phyloP scores from a whole-genome alignment of 2,797 vertebrate species.

The Diglossa cyanea region DNA sequence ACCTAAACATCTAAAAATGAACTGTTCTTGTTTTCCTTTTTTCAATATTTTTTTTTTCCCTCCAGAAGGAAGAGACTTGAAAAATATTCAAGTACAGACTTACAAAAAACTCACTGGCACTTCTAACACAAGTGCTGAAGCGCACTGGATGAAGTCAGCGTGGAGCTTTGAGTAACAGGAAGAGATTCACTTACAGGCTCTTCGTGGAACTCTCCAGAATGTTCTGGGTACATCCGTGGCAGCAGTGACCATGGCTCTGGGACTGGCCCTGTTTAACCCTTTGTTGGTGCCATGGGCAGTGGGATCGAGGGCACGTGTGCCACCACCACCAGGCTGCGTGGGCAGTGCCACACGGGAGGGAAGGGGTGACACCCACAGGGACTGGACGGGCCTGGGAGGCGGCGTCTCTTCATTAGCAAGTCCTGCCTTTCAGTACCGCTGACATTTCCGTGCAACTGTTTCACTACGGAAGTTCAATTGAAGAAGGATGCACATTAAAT shows the following conservation, averaged over 20 bases:
- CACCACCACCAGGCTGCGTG: accelerated
- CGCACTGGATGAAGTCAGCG: not conserved
- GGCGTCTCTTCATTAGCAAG: not conserved
- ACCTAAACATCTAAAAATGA: not conserved
- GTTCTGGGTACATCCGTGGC: not conserved
- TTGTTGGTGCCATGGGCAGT: accelerated
- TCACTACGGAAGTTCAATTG: not conserved
- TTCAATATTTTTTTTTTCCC: not conserved
- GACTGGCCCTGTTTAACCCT: not conserved
- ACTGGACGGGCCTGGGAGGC: not conserved
- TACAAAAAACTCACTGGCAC: not conserved
- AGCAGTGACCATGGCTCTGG: not conserved
- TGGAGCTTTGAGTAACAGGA: not conserved
- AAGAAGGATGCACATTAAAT: not conserved
- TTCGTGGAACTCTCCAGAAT: not conserved
- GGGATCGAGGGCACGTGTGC: accelerated
- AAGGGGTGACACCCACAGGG: not conserved
- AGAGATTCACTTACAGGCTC: not conserved
- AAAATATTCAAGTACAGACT: not conserved
- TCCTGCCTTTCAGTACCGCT: not conserved
- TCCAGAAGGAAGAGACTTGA: not conserved
- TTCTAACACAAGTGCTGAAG: not conserved
- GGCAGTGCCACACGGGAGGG: not conserved
- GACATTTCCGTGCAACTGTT: not conserved
- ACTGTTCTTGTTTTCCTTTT: not conserved